phyloP scores from a whole-genome alignment of 2,888 invertebrate species.

The Eristalis arbustorum region DNA sequence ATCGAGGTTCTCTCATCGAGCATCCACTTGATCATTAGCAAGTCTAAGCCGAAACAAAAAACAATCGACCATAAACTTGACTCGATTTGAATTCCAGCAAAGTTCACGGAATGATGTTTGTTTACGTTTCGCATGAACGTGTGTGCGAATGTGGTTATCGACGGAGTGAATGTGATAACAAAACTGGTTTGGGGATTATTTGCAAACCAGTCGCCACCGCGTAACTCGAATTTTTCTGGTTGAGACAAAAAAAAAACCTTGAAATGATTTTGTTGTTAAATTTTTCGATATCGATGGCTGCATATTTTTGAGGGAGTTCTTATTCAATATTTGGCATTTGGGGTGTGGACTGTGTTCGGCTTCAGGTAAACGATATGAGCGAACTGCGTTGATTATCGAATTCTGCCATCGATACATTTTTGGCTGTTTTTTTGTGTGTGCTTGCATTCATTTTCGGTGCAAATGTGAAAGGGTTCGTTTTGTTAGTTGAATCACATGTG shows the following conservation, averaged over 20 bases:
- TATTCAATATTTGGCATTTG: background rate
- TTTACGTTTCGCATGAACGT: background rate
- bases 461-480: background rate
- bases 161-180: background rate
- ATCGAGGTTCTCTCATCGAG: background rate
- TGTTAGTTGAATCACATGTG: too few species aligned
- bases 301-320: background rate
- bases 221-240: background rate
- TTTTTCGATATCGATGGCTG: background rate
- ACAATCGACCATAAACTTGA: background rate
- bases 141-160: background rate
- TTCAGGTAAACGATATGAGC: too few species aligned
- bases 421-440: background rate
- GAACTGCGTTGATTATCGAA: background rate
- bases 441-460: background rate
- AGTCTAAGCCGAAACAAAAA: background rate
- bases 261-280: background rate
- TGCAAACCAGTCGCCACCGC: background rate
- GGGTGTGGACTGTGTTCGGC: background rate
- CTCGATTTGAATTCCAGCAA: background rate
- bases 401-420: background rate
- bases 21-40: background rate
- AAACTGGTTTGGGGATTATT: background rate
- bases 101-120: background rate
- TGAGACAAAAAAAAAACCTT: background rate